Percentiles rank a stretch among this genome's conserved stretches.
These are phyloP conservation scores for Galerucella calmariensis DNA, from an alignment of 2,888 invertebrate species.

Conservation along the genomic window DNA sequence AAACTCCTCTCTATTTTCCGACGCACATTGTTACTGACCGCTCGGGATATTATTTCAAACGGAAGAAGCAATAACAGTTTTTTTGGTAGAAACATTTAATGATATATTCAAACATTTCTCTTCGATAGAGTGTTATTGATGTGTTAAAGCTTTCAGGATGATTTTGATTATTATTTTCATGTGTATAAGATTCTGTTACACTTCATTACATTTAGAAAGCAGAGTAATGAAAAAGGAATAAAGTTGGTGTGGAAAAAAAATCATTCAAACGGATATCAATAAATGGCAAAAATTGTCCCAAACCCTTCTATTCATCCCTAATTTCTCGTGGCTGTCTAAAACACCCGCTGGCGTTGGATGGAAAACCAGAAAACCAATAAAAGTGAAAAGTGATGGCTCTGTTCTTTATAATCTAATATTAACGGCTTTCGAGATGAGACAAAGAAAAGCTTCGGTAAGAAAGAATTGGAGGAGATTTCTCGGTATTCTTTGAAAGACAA, in stretches of 20 bases:
- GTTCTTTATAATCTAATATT: slow-evolving; percentile 39
- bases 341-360: slow-evolving; percentile 18
- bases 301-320: slow-evolving; percentile 14
- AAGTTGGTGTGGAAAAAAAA: too few relatives aligned
- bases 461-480: slow-evolving; percentile 29
- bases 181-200: neutral
- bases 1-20: slow-evolving; percentile 37
- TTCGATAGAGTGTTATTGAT: neutral
- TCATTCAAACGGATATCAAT: slow-evolving; percentile 11
- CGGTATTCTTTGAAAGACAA: neutral
- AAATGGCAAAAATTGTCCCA: slow-evolving; percentile 20
- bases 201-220: neutral
- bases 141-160: too few relatives aligned
- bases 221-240: neutral
- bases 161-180: neutral
- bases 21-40: slow-evolving; percentile 33
- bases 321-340: slow-evolving; percentile 25
- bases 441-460: slow-evolving; percentile 44
- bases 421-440: slow-evolving; percentile 5
- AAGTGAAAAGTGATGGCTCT: slow-evolving; percentile 32
- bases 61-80: slow-evolving; percentile 33
- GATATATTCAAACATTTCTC: neutral
- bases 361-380: slow-evolving; percentile 38
- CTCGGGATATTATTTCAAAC: slow-evolving; percentile 33
- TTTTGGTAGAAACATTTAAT: slow-evolving; percentile 27